Conservation (phyloP, 1,140 invertebrate genomes). For the Orius laevigatus region DNA sequence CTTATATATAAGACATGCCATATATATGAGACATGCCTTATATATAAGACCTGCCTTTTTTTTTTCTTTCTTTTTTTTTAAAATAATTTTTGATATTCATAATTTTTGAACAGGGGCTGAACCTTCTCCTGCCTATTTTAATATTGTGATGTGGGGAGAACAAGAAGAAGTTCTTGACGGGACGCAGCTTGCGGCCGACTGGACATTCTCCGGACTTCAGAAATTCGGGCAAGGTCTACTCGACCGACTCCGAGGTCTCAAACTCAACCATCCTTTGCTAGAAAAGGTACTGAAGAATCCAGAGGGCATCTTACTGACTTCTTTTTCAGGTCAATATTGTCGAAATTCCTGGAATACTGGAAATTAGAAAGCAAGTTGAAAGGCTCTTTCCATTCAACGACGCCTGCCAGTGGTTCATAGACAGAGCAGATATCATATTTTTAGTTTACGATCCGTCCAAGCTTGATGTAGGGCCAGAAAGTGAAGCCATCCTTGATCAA, state of each 20-base stretch:
- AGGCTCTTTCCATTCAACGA: slow-evolving; percentile 88
- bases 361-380: slow-evolving; percentile 84
- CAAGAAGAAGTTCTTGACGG: slow-evolving; percentile 71
- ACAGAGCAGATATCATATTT: slow-evolving; percentile 87
- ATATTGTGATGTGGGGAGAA: slow-evolving; percentile 78
- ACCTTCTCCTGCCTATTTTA: slow-evolving; percentile 85
- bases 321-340: slow-evolving; percentile 74
- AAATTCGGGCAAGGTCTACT: slow-evolving; percentile 88
- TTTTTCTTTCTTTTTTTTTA: neutral
- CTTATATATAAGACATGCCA: too few species aligned
- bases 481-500: slow-evolving; percentile 82
- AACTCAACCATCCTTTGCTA: slow-evolving; percentile 64
- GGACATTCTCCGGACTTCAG: slow-evolving; percentile 81
- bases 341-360: slow-evolving; percentile 88
- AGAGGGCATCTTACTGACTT: neutral
- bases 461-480: slow-evolving; percentile 84
- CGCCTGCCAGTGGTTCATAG: slow-evolving; percentile 92
- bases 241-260: slow-evolving; percentile 68
- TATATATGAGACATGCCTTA: too few species aligned
- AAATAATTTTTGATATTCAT: slow-evolving; percentile 2
- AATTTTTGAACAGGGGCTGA: slow-evolving; percentile 63
- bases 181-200: slow-evolving; percentile 81
- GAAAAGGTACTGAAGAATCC: slow-evolving; percentile 55
- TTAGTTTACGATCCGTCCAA: slow-evolving; percentile 89
- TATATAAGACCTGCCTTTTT: neutral